phyloP scores from a whole-genome alignment of 1,140 invertebrate species.

The Limonius californicus region DNA sequence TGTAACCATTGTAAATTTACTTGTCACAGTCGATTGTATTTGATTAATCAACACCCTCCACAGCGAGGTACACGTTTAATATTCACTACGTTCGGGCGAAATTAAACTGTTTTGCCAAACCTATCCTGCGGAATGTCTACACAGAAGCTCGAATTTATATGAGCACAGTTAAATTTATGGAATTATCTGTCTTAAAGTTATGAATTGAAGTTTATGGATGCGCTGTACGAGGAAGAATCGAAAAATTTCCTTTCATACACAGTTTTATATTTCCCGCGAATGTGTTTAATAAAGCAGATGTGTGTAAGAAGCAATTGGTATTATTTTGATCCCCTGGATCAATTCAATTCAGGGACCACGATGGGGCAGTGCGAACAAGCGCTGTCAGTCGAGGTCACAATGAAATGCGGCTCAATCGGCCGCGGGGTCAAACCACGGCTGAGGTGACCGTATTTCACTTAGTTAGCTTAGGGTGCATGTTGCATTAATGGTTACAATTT shows the following conservation, averaged over 20 bases:
- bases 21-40: not conserved
- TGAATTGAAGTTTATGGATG: conserved; percentile 2
- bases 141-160: not conserved
- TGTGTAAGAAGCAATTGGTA: too few relatives aligned
- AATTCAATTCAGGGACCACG: too few relatives aligned
- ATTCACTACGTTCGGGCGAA: conserved; percentile 2
- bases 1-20: conserved; percentile 5
- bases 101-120: conserved; percentile 7
- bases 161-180: conserved; percentile 3
- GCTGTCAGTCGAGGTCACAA: too few relatives aligned
- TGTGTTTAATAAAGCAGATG: too few relatives aligned
- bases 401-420: too few relatives aligned
- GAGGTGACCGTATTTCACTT: too few relatives aligned
- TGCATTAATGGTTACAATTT: too few relatives aligned
- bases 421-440: too few relatives aligned
- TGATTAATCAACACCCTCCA: conserved; percentile 8
- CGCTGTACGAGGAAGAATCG: not conserved
- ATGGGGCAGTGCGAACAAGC: too few relatives aligned
- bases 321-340: too few relatives aligned
- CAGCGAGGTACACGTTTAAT: not conserved
- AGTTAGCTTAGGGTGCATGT: too few relatives aligned
- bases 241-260: not conserved
- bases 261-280: too few relatives aligned
- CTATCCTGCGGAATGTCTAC: conserved; percentile 6
- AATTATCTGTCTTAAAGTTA: conserved; percentile 1